Conservation (phyloP, 2,797 vertebrate genomes). For the Crocidura indochinensis region DNA sequence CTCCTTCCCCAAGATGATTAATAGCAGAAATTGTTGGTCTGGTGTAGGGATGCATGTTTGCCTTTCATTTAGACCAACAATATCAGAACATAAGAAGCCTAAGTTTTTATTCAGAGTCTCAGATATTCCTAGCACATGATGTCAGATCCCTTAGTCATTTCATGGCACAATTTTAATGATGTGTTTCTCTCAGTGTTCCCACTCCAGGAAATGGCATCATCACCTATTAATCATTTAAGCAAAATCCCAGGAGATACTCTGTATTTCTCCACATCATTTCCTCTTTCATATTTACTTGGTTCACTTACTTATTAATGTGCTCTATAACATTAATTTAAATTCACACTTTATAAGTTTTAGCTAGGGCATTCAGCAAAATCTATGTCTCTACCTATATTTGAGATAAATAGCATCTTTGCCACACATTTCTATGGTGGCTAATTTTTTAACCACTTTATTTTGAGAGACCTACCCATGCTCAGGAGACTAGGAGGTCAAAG, state of each 20-base stretch:
- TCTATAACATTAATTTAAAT: constrained; percentile 41
- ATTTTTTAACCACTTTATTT: neutral
- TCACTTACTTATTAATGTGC: constrained; percentile 33
- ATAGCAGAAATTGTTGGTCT: constrained; percentile 33
- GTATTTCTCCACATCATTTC: neutral
- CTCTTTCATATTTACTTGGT: constrained; percentile 34
- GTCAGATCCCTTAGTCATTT: constrained; percentile 12
- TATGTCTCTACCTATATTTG: neutral
- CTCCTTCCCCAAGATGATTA: constrained; percentile 46
- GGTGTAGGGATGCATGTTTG: neutral
- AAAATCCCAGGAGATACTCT: constrained; percentile 21
- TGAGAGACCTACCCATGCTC: too few species aligned
- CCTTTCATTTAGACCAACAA: constrained; percentile 26
- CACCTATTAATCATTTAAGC: constrained; percentile 35
- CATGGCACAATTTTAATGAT: too few species aligned
- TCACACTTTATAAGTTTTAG: neutral
- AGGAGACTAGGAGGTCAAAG: too few species aligned
- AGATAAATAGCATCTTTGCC: constrained; percentile 3
- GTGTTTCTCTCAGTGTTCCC: constrained; percentile 7
- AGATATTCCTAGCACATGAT: neutral
- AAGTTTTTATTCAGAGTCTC: neutral
- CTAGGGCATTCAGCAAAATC: neutral
- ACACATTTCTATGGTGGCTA: constrained; percentile 27
- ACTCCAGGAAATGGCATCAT: neutral
- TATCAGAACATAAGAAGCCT: constrained; percentile 13